phyloP scores from a whole-genome alignment of 2,797 vertebrate species.

The Geotrypetes seraphini region DNA sequence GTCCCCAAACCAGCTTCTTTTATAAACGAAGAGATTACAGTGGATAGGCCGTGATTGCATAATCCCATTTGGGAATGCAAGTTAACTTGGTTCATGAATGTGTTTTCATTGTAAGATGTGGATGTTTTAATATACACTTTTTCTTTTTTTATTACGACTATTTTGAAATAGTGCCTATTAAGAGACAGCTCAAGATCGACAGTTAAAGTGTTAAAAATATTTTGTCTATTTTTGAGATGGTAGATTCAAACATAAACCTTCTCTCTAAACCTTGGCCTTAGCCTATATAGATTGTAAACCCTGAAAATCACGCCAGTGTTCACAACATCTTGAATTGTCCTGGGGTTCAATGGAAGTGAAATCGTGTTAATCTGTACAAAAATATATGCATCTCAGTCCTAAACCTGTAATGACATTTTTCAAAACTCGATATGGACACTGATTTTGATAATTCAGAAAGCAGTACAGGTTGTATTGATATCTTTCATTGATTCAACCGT shows the following conservation, averaged over 20 bases:
- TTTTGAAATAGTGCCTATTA: too few species aligned
- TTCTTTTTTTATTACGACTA: constrained; percentile 8
- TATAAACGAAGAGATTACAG: constrained; percentile 69
- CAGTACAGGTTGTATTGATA: constrained; percentile 37
- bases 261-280: too few species aligned
- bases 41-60: constrained; percentile 17
- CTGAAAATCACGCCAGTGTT: too few species aligned
- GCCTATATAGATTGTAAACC: too few species aligned
- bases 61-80: constrained; percentile 29
- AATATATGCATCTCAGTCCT: neutral
- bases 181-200: too few species aligned
- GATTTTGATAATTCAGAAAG: constrained; percentile 54
- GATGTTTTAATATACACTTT: constrained; percentile 13
- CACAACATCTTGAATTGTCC: accelerated
- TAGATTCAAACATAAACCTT: too few species aligned
- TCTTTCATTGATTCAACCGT: constrained; percentile 56
- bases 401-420: neutral
- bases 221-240: too few species aligned
- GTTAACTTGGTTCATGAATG: constrained; percentile 41
- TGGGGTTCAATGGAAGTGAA: accelerated
- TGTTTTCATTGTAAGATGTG: constrained; percentile 48
- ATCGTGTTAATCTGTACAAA: neutral
- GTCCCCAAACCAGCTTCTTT: too few species aligned
- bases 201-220: too few species aligned
- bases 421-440: constrained; percentile 43